Evolutionary conservation across 2,888 invertebrate genomes (phyloP), one percentile per base, ranked within the genome.

Genomic region (Drosophila monieri): DNA sequence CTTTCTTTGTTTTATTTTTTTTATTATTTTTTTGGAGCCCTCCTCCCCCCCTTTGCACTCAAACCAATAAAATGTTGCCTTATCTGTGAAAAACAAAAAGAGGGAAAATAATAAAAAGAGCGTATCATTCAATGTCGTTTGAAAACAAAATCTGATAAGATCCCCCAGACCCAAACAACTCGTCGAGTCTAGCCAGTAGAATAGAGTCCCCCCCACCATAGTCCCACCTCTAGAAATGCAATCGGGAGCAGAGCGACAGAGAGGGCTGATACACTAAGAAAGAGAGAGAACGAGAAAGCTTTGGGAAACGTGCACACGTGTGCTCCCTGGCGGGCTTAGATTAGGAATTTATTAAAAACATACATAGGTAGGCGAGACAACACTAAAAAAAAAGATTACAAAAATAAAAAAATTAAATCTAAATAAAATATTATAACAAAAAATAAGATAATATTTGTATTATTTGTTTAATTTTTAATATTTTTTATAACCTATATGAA

Each of bases 271-370:
- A 62, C 65, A 70, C 44, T n/a, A 21, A 37, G 48, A 43, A 52
- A 52, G 59, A 51, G 54, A 67, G 41, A 61, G 67, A 60, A 57
- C 21, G 27, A 56, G 44, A 37, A 27, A 59, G 79, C 60, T 59
- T 51, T 57, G 44, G 53, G 48, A 80, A 80, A 80, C 84, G 80
- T 86, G 86, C 71, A 67, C 86, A 83, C 84, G 76, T 83, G 77
- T 62, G 61, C 30, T 41, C 41, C 18, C 60, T 47, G 30, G 14
- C 30, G 23, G 23, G n/a, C 27, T 18, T 27, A 59, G 74, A 71
- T 62, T 66, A 60, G 41, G 46, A 35, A 41, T 48, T 41, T 46
- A 46, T 58, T 35, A 41, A 53, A 47, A 47, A 21, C 21, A 21
- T 53, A 21, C 21, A 21, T 4, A 39, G 41, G 21, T 21, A 39